Percentiles rank a stretch among this genome's conserved stretches.
Conservation (phyloP, 2,888 invertebrate species). For the Cheilosia grossa region DNA sequence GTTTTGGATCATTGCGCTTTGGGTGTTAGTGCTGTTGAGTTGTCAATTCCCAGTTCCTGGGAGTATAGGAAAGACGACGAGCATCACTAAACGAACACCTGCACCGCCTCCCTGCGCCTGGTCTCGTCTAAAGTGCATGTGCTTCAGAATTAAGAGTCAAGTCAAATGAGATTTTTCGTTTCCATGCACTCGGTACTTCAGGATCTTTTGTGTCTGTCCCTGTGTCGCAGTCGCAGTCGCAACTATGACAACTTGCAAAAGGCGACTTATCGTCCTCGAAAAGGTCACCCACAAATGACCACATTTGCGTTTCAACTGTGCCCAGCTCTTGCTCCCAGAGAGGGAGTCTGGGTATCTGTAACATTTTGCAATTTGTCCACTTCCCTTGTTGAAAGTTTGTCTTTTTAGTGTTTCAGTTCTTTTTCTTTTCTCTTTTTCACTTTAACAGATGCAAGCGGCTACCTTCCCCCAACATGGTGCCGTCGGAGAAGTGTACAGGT, state of each 20-base stretch:
- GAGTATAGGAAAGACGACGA: slow-evolving; percentile 19
- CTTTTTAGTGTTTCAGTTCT: slow-evolving; percentile 50
- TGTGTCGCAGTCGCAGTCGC: background rate
- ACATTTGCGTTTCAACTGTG: slow-evolving; percentile 69
- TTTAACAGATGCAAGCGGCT: background rate
- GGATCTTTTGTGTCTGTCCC: background rate
- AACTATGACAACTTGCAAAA: slow-evolving; percentile 45
- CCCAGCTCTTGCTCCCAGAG: background rate
- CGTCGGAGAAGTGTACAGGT: background rate
- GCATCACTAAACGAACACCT: slow-evolving; percentile 16
- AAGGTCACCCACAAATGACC: slow-evolving; percentile 65
- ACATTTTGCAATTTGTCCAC: slow-evolving; percentile 73
- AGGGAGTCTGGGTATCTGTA: slow-evolving; percentile 64
- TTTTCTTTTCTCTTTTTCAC: slow-evolving; percentile 20
- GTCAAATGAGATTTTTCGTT: slow-evolving; percentile 35
- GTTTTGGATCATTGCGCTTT: slow-evolving; percentile 50
- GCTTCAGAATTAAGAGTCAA: slow-evolving; percentile 34
- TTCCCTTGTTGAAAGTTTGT: slow-evolving; percentile 70
- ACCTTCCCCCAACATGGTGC: too few relatives aligned
- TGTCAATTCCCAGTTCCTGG: slow-evolving; percentile 43
- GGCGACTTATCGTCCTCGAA: slow-evolving; percentile 21
- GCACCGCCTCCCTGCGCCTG: background rate
- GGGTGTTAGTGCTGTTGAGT: slow-evolving; percentile 45
- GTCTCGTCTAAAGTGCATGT: slow-evolving; percentile 40
- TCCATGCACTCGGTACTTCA: background rate